These are phyloP conservation scores for Brachyptera risi DNA, from an alignment of 2,888 invertebrate genomes.

Conservation along the genomic window DNA sequence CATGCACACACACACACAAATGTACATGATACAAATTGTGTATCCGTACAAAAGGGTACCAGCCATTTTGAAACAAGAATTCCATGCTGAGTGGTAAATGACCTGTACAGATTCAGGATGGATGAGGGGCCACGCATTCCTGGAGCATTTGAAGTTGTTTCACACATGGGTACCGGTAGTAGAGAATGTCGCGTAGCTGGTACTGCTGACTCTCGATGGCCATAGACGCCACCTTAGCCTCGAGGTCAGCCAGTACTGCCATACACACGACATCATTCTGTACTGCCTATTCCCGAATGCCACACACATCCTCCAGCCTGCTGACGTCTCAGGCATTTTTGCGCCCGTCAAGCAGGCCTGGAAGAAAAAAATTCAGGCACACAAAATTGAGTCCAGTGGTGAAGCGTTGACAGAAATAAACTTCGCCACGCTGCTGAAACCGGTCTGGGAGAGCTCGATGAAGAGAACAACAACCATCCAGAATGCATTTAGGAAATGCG, in stretches of 20 bases:
- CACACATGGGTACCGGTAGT: constrained; percentile 33
- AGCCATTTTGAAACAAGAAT: constrained; percentile 28
- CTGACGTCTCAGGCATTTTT: constrained; percentile 39
- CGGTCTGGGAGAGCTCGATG: constrained; percentile 16
- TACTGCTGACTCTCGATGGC: constrained; percentile 43
- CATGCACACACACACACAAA: too few relatives aligned
- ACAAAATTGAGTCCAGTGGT: constrained; percentile 33
- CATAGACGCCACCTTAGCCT: constrained; percentile 37
- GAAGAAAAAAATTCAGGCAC: constrained; percentile 36
- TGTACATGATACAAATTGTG: too few relatives aligned
- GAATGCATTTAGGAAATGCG: constrained; percentile 35
- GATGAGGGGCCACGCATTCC: constrained; percentile 37
- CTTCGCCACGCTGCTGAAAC: constrained; percentile 36
- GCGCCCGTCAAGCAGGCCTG: constrained; percentile 38
- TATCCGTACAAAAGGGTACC: constrained; percentile 32
- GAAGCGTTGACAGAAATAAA: constrained; percentile 35
- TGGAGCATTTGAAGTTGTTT: constrained; percentile 34
- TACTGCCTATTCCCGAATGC: constrained; percentile 37
- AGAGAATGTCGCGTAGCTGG: constrained; percentile 34
- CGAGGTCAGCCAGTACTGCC: constrained; percentile 36
- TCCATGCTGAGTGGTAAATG: constrained; percentile 31
- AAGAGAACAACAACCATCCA: constrained; percentile 18
- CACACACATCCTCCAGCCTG: constrained; percentile 38
- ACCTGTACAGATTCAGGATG: constrained; percentile 36
- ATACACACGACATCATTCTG: constrained; percentile 36